These are phyloP conservation scores for Harpegnathos saltator DNA, from an alignment of 1,140 invertebrate species.

Conservation along the genomic window DNA sequence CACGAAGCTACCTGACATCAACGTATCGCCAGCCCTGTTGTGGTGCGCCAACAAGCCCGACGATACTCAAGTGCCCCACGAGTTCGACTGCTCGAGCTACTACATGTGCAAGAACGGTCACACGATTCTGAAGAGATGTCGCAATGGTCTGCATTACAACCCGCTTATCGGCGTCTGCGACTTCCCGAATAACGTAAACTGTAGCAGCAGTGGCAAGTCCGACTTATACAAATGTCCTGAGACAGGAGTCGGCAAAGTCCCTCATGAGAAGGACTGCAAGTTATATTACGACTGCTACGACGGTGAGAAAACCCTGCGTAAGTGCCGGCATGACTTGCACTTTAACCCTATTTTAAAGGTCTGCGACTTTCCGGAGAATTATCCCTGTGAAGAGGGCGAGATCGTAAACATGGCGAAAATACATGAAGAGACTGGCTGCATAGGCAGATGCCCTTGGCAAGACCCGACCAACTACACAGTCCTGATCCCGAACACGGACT, in stretches of 20 bases:
- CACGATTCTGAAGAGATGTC: conserved; percentile 84
- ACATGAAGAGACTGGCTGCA: not conserved
- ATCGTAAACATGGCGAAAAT: too few species aligned
- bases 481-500: conserved; percentile 18
- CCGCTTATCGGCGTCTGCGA: conserved; percentile 78
- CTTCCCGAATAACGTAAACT: conserved; percentile 58
- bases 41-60: not conserved
- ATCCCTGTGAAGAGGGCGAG: not conserved
- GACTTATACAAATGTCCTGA: not conserved
- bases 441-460: conserved; percentile 24
- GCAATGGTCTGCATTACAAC: conserved; percentile 80
- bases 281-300: conserved; percentile 87
- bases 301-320: conserved; percentile 82
- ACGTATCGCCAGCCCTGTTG: too few species aligned
- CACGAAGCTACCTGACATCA: too few species aligned
- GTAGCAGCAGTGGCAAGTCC: too few species aligned
- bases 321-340: conserved; percentile 82
- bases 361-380: conserved; percentile 78
- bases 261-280: conserved; percentile 83
- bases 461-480: not conserved
- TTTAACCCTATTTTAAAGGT: conserved; percentile 85
- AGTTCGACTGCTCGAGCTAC: conserved; percentile 85
- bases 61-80: conserved; percentile 76
- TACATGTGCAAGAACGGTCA: conserved; percentile 86
- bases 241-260: conserved; percentile 59